A percentile compares a stretch with the other conserved stretches of the same genome.
These are phyloP conservation scores for Pissodes strobi DNA, from an alignment of 1,140 invertebrate species.

Conservation along the genomic window DNA sequence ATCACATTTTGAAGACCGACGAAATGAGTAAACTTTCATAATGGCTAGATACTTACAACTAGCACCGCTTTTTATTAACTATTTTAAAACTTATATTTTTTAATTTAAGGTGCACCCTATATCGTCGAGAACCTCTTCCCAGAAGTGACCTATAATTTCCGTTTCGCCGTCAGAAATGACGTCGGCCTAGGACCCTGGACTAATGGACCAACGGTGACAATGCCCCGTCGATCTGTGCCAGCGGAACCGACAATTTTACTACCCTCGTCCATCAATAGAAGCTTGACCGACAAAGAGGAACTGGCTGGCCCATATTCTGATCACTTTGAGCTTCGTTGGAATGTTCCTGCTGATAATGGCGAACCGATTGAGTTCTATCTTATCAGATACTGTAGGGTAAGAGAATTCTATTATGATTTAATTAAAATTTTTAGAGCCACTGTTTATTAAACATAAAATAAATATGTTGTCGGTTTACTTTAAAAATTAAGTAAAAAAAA, in stretches of 20 bases:
- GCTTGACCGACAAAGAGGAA: conserved; percentile 37
- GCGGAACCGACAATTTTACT: conserved; percentile 62
- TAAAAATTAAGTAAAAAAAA: too few relatives aligned
- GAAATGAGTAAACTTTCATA: too few relatives aligned
- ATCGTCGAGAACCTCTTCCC: conserved; percentile 81
- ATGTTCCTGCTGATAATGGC: conserved; percentile 82
- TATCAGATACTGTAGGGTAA: conserved; percentile 79
- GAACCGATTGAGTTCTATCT: conserved; percentile 83
- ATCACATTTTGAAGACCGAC: too few relatives aligned
- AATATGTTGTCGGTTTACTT: too few relatives aligned
- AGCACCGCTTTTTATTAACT: too few relatives aligned
- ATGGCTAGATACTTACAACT: too few relatives aligned
- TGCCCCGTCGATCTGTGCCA: conserved; percentile 63
- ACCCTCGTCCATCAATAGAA: conserved; percentile 31
- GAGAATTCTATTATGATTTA: too few relatives aligned
- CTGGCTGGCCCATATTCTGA: conserved; percentile 68
- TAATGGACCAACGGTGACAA: conserved; percentile 49
- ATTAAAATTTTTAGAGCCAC: too few relatives aligned
- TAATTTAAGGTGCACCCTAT: conserved; percentile 68
- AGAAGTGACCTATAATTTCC: conserved; percentile 79
- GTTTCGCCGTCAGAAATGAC: conserved; percentile 82
- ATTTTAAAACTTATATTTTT: too few relatives aligned
- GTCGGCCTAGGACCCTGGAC: conserved; percentile 80
- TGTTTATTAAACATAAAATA: too few relatives aligned
- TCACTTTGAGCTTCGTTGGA: conserved; percentile 81